Evolutionary conservation across 1,140 invertebrate genomes (phyloP), one percentile per base, ranked within the genome.

Genomic region (Aradophagus sp.): DNA sequence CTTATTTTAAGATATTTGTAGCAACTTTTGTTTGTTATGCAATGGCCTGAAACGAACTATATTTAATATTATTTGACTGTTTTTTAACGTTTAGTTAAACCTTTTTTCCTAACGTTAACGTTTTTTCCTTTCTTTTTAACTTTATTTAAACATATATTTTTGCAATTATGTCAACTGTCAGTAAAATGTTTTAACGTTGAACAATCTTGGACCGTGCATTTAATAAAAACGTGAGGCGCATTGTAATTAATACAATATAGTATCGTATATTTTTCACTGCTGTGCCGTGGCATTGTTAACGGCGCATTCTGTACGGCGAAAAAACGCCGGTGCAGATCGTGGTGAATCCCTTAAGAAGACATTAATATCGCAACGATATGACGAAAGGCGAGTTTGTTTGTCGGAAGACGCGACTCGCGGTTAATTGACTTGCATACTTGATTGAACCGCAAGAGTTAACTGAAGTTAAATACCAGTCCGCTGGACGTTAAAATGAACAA

Each of bases 371-470:
- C 44, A 58, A 31, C 48, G 50, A 58, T 72, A 66, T 62, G 56
- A 62, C 69, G 62, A 72, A 72, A 72, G 62, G 26, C 50, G 16
- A 67, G 53, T 62, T 67, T 72, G 56, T 72, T 66, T 67, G 69
- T 72, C 69, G 69, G 69, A 72, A 72, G 62, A 72, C 44, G 48
- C 50, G 26, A 62, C 36, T 67, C 29, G 56, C 38, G 19, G 55
- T 61, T 72, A 72, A 72, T 72, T 72, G 69, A 50, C 69, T 50
- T 67, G 69, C 52, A 72, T 72, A 72, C 31, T 72, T 67, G 50
- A 72, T 66, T 67, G 69, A 72, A 72, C 62, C 67, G 62, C 62
- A 62, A 62, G 69, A 72, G 69, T 72, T 72, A 72, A 72, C 61
- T 72, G 69, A 72, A 72, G 69, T 72, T 72, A 72, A 72, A 72